These are phyloP conservation scores for Drosophila seguyi DNA, from an alignment of 1,140 invertebrate species.

Conservation along the genomic window DNA sequence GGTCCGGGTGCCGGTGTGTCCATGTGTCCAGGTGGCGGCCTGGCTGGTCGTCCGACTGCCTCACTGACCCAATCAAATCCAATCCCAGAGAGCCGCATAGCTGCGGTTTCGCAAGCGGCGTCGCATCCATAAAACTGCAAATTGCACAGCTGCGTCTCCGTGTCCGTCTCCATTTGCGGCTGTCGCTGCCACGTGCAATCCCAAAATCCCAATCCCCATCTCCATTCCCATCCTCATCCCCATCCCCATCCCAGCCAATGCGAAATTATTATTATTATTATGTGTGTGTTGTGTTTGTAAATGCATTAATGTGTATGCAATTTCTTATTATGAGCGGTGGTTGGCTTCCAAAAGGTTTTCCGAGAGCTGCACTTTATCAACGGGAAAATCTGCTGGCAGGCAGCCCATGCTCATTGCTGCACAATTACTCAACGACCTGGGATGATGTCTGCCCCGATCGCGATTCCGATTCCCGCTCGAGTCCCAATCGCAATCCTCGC, in stretches of 20 bases:
- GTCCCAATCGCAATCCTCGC: conserved; percentile 50
- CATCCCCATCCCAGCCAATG: conserved; percentile 50
- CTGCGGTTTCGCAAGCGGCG: conserved; percentile 57
- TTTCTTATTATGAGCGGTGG: conserved; percentile 75
- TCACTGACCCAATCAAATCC: conserved; percentile 49
- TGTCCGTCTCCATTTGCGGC: conserved; percentile 49
- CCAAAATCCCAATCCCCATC: conserved; percentile 12
- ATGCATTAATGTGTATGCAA: conserved; percentile 56
- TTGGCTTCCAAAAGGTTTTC: conserved; percentile 60
- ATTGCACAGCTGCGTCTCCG: conserved; percentile 78
- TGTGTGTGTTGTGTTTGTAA: conserved; percentile 27
- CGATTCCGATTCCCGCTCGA: conserved; percentile 60
- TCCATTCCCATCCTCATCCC: background rate
- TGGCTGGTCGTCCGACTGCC: conserved; percentile 36
- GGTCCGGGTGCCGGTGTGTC: conserved; percentile 28
- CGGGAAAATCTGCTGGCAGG: conserved; percentile 70
- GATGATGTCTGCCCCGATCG: conserved; percentile 30
- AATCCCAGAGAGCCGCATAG: conserved; percentile 44
- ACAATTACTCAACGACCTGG: conserved; percentile 79
- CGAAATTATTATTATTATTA: conserved; percentile 42
- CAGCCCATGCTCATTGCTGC: conserved; percentile 75
- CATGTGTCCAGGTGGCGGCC: conserved; percentile 24
- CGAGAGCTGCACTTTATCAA: conserved; percentile 73
- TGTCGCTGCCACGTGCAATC: conserved; percentile 72
- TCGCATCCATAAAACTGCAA: conserved; percentile 76